phyloP scores from a whole-genome alignment of 53 echinoderm and acorn worm genomes.

The Patiria pectinifera region DNA sequence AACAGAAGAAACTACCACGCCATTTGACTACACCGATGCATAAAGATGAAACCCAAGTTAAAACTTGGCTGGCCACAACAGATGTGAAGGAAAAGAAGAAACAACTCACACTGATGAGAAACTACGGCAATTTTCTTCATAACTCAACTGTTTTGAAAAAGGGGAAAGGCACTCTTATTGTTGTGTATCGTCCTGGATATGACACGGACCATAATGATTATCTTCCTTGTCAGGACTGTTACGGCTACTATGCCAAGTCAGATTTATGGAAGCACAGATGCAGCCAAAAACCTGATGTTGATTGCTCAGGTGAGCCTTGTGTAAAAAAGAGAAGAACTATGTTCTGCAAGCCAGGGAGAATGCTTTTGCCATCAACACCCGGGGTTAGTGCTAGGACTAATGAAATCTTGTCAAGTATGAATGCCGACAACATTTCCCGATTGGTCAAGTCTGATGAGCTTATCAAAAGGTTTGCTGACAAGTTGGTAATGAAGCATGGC shows the following conservation, averaged over 20 bases:
- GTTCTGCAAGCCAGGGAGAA: conserved; percentile 38
- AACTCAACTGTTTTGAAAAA: conserved; percentile 65
- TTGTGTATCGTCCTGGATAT: conserved; percentile 66
- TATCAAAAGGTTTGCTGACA: conserved; percentile 69
- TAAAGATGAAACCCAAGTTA: conserved; percentile 51
- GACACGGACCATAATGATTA: conserved; percentile 55
- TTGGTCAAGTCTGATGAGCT: conserved; percentile 62
- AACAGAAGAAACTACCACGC: conserved; percentile 72
- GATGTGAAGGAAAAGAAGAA: conserved; percentile 62
- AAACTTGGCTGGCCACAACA: conserved; percentile 49
- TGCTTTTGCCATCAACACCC: conserved; percentile 61
- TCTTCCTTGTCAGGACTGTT: conserved; percentile 71
- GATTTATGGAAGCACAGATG: conserved; percentile 82
- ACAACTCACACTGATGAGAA: conserved; percentile 60
- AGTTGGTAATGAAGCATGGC: conserved; percentile 61
- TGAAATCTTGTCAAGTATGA: conserved; percentile 65
- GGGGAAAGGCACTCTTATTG: conserved; percentile 63
- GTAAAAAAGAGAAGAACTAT: conserved; percentile 60
- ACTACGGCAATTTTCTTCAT: conserved; percentile 72
- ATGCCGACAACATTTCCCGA: conserved; percentile 42
- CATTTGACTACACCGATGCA: conserved; percentile 62
- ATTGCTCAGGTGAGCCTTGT: conserved; percentile 2
- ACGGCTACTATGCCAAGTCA: conserved; percentile 67
- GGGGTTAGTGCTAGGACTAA: conserved; percentile 48
- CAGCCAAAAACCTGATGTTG: conserved; percentile 27